phyloP scores from a whole-genome alignment of 2,888 invertebrate genomes.

The Philaethria dido region DNA sequence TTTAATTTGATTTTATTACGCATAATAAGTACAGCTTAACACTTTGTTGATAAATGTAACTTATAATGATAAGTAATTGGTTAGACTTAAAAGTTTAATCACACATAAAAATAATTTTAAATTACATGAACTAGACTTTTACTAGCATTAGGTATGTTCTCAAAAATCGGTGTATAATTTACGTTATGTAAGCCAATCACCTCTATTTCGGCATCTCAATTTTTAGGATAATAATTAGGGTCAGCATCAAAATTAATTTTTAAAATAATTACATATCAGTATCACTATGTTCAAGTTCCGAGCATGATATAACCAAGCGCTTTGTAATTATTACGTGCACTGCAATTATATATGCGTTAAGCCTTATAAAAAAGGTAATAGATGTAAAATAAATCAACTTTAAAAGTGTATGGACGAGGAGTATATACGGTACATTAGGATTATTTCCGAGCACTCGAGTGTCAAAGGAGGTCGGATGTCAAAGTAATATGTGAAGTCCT shows the following conservation, averaged over 20 bases:
- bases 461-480: constrained; percentile 31
- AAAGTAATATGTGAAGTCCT: constrained; percentile 35
- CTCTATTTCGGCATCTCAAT: constrained; percentile 3
- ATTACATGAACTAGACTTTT: background rate
- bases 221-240: constrained; percentile 14
- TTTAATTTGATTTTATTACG: no score
- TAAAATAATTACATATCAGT: background rate
- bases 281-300: background rate
- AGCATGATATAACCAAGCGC: constrained; percentile 27
- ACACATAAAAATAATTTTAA: background rate
- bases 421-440: background rate
- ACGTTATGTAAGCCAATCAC: background rate
- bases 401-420: background rate
- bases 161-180: background rate
- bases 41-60: no score
- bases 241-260: background rate
- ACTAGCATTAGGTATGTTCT: background rate
- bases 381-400: constrained; percentile 2
- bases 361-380: constrained; percentile 11
- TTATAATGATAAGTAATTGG: no score
- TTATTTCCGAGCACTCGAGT: constrained; percentile 20
- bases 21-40: no score
- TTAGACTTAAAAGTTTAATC: no score
- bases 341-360: constrained; percentile 24
- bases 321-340: constrained; percentile 31